Conservation (phyloP, 2,888 invertebrate species). For the Seira musarum region DNA sequence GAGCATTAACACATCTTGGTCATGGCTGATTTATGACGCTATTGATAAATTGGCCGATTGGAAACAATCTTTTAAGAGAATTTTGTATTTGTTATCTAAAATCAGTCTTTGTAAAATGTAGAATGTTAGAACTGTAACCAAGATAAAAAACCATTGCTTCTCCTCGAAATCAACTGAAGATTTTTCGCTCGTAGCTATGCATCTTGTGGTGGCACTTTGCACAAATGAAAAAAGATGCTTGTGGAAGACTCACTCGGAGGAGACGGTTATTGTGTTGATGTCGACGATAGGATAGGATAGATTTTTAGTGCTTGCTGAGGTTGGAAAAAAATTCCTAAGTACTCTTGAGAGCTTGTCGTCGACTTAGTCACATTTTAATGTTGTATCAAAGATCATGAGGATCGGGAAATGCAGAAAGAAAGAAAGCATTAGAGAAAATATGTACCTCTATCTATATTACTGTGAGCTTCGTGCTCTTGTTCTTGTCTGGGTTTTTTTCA, state of each 20-base stretch:
- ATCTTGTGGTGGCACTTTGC: not conserved
- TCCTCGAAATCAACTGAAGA: too few relatives aligned
- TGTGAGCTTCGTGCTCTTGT: not conserved
- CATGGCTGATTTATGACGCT: not conserved
- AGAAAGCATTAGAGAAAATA: not conserved
- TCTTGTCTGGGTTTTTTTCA: not conserved
- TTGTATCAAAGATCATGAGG: not conserved
- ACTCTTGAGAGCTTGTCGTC: constrained; percentile 59
- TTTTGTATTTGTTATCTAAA: not conserved
- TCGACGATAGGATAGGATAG: not conserved
- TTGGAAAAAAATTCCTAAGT: constrained; percentile 65
- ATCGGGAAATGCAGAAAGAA: not conserved
- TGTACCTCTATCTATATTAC: not conserved
- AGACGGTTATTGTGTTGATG: not conserved
- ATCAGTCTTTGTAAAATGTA: not conserved
- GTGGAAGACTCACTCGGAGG: too few relatives aligned
- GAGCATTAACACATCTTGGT: too few relatives aligned
- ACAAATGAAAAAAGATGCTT: not conserved
- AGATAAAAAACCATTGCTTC: too few relatives aligned
- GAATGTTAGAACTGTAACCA: too few relatives aligned
- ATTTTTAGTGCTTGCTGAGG: constrained; percentile 64
- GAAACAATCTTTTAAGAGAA: not conserved
- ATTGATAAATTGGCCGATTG: not conserved
- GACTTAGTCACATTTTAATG: constrained; percentile 19
- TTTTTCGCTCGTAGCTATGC: too few relatives aligned